Conservation (phyloP, 2,797 vertebrate species). For the Enteromius thamalakanensis region DNA sequence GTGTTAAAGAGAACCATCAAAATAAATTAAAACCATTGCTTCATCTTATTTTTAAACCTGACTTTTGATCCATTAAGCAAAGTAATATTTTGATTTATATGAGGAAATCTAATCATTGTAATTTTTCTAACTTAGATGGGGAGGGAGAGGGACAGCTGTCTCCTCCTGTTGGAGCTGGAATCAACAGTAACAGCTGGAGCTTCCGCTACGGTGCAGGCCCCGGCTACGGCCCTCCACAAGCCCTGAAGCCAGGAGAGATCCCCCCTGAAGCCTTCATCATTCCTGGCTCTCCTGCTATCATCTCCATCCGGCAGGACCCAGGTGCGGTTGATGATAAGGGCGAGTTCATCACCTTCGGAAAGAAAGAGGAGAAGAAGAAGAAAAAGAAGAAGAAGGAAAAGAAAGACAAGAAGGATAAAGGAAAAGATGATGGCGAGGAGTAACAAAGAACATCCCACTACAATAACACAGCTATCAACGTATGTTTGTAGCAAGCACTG, state of each 20-base stretch:
- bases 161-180: conserved; percentile 95
- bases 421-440: conserved; percentile 92
- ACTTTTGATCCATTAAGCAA: background rate
- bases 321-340: conserved; percentile 92
- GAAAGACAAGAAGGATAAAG: conserved; percentile 97
- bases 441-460: conserved; percentile 66
- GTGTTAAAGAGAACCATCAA: too few relatives aligned
- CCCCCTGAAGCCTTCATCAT: conserved; percentile 99
- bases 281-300: conserved; percentile 98
- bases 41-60: background rate
- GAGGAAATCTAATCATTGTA: background rate
- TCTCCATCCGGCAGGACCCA: conserved; percentile 95
- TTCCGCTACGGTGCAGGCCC: conserved; percentile 93
- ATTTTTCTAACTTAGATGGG: conserved; percentile 80
- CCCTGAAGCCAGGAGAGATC: conserved; percentile 93
- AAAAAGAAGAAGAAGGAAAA: conserved; percentile 99
- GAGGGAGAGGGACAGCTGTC: conserved; percentile 94
- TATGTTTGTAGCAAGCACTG: conserved; percentile 58
- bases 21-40: too few relatives aligned
- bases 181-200: conserved; percentile 99
- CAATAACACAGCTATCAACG: conserved; percentile 64
- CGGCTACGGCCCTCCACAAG: conserved; percentile 82
- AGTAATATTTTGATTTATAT: background rate
- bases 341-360: conserved; percentile 99
- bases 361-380: conserved; percentile 99